Conservation (phyloP, 2,888 invertebrate species). For the Lasioglossum leucozonium region DNA sequence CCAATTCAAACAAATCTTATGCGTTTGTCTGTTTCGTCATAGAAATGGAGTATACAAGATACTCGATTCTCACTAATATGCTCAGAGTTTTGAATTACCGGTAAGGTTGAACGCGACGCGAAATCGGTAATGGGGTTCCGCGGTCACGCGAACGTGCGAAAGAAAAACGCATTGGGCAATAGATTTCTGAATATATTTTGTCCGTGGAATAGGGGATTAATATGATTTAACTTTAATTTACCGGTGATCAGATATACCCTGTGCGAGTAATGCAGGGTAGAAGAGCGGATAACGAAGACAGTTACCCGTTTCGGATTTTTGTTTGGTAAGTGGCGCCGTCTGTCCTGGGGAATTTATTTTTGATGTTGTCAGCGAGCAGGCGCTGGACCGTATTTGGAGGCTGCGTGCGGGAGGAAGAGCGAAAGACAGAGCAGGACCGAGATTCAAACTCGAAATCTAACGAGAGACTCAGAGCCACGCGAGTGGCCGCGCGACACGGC, state of each 20-base stretch:
- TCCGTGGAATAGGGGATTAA: too few relatives aligned
- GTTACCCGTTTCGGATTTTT: not conserved
- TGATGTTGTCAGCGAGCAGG: slow-evolving; percentile 61
- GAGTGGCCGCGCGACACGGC: slow-evolving; percentile 79
- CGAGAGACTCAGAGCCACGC: slow-evolving; percentile 79
- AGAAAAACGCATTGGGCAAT: too few relatives aligned
- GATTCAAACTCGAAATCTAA: slow-evolving; percentile 75
- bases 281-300: not conserved
- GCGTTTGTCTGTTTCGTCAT: too few relatives aligned
- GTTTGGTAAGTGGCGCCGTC: slow-evolving; percentile 46
- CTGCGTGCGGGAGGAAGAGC: slow-evolving; percentile 52
- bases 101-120: too few relatives aligned
- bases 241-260: not conserved
- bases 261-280: not conserved
- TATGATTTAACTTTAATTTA: not conserved
- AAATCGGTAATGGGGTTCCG: too few relatives aligned
- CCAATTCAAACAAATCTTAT: too few relatives aligned
- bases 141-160: too few relatives aligned
- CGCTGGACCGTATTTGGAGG: slow-evolving; percentile 65
- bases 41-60: too few relatives aligned
- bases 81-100: too few relatives aligned
- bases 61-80: too few relatives aligned
- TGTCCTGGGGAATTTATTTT: not conserved
- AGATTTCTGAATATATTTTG: too few relatives aligned
- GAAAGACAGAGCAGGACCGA: slow-evolving; percentile 53